A percentile compares a stretch with the other conserved stretches of the same genome.
Evolutionary conservation across 1,140 invertebrate genomes (phyloP).

Genomic region (Neodiprion virginianus): DNA sequence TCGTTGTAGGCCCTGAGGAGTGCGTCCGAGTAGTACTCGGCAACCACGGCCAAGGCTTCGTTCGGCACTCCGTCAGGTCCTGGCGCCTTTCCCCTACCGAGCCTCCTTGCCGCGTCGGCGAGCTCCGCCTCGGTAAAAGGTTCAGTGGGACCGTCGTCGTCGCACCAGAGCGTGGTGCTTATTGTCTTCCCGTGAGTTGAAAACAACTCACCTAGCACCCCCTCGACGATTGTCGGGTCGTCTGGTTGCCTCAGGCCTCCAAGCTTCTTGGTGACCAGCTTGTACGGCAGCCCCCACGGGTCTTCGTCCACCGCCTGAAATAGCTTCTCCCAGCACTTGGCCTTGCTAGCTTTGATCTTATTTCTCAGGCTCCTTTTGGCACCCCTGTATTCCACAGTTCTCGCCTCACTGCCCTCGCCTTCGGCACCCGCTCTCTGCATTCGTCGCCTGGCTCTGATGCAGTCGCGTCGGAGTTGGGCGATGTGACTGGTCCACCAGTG

Average conservation of each 20-base stretch:
- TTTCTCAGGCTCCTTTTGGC: slow-evolving; percentile 24
- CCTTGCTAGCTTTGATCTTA: too few species aligned
- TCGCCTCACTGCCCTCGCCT: too few species aligned
- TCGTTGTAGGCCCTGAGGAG: slow-evolving; percentile 27
- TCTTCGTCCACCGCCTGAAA: too few species aligned
- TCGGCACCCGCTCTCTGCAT: too few species aligned
- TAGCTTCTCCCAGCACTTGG: too few species aligned
- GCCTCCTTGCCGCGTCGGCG: slow-evolving; percentile 18
- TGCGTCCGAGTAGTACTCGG: not conserved
- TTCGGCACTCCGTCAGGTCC: slow-evolving; percentile 28
- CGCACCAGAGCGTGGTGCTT: not conserved
- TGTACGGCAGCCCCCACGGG: too few species aligned
- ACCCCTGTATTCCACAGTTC: slow-evolving; percentile 6
- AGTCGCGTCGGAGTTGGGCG: slow-evolving; percentile 28
- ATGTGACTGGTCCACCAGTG: slow-evolving; percentile 19
- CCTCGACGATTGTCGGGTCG: slow-evolving; percentile 8
- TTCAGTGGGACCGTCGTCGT: not conserved
- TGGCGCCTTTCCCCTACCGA: slow-evolving; percentile 28
- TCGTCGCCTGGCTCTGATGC: not conserved
- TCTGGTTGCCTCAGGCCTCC: too few species aligned
- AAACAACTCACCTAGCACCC: slow-evolving; percentile 27
- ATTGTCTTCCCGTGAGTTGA: slow-evolving; percentile 1
- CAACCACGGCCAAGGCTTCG: slow-evolving; percentile 20
- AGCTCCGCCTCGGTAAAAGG: not conserved
- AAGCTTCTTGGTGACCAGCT: too few species aligned